Base-by-base conservation (phyloP, 2,113 vertebrate species). In the Pteropus alecto region DNA sequence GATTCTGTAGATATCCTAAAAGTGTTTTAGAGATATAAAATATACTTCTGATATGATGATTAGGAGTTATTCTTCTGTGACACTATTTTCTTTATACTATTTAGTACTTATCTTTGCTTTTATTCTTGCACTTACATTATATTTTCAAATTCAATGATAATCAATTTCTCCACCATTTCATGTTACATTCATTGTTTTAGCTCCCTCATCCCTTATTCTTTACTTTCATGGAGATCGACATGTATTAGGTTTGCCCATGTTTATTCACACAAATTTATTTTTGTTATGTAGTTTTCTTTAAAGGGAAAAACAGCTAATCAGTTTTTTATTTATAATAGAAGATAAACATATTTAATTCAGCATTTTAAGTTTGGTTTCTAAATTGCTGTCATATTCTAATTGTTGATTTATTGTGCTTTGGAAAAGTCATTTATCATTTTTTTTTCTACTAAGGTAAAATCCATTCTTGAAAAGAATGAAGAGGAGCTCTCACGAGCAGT, bases 401-500 rank as follows among this genome's bases (percentile, higher is more conserved):
- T n/a, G 38, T 21, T 41, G 43, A 61, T 19, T 60, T 81, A 54
- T 9, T 65, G 13, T 95, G 46, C 79, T 85, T 87, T 85, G 54
- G 56, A 48, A 81, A 78, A 87, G 28, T 90, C 70, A 79, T 46
- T 61, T 30, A 28, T 82, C n/a, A 0, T 87, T 68, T 43, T 83
- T 63, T 41, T 70, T 85, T 85, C 33, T 93, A 6, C 68, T 73
- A 93, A 99, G 98, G 88, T 98, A 67, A 98, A 98, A 91, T 96
- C 97, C 7, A 51, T 96, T 63, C 95, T 98, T 83, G 97, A 96
- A 73, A 96, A 92, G 81, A 98, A 95, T 63, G 98, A 99, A 48
- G 92, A 98, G 11, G 98, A 98, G 48, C 95, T 98, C 61, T 97
- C 93, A 24, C 56, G 87, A 41, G 93, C 93, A 24, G 18, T 97